phyloP scores from a whole-genome alignment of 2,797 vertebrate genomes.

The Scleropages formosus region DNA sequence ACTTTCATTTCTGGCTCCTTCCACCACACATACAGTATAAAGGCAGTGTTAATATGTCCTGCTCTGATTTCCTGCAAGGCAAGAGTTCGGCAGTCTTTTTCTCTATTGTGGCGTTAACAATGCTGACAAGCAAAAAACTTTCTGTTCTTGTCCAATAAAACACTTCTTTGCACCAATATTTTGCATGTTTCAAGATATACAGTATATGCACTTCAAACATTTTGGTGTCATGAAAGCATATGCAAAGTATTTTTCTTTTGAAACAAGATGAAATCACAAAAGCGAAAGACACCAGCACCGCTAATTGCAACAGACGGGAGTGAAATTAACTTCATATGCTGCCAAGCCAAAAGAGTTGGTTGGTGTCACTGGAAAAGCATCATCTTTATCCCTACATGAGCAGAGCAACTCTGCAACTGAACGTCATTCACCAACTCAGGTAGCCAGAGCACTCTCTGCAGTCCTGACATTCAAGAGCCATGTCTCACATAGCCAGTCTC shows the following conservation, averaged over 20 bases:
- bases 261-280: too few relatives aligned
- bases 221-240: neutral
- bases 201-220: neutral
- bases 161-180: neutral
- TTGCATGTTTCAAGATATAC: neutral
- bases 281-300: too few relatives aligned
- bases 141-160: neutral
- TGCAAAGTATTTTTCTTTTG: too few relatives aligned
- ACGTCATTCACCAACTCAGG: too few relatives aligned
- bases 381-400: too few relatives aligned
- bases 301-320: too few relatives aligned
- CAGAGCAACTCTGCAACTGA: too few relatives aligned
- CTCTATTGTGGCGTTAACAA: conserved; percentile 1
- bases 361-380: too few relatives aligned
- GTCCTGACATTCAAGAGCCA: neutral
- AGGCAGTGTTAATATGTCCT: neutral
- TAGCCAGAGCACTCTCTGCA: neutral
- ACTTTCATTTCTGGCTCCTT: neutral
- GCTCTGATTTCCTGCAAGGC: neutral
- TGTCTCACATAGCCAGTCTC: too few relatives aligned
- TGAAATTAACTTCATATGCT: too few relatives aligned
- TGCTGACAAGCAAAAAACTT: conserved; percentile 1
- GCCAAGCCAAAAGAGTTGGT: too few relatives aligned
- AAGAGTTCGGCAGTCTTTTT: neutral
- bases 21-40: neutral